Percentiles rank a stretch among this genome's conserved stretches.
Conservation (phyloP, 2,113 vertebrate species). For the Sminthopsis crassicaudata region DNA sequence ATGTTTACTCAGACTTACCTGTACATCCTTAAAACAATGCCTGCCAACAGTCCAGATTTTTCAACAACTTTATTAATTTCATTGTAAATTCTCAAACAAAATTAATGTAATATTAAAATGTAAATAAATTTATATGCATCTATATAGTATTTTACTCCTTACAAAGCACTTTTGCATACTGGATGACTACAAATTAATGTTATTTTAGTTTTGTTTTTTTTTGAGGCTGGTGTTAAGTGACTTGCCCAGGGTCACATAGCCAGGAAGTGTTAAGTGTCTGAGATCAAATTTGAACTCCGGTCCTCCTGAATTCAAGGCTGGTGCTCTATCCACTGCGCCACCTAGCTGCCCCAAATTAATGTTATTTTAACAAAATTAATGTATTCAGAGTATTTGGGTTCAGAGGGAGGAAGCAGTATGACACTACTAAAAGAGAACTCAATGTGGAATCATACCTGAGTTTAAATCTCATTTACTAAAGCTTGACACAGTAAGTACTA, state of each 20-base stretch:
- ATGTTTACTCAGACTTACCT: background rate
- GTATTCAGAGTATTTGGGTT: constrained; percentile 2
- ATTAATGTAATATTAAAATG: background rate
- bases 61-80: background rate
- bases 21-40: background rate
- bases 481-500: background rate
- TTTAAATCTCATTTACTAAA: background rate
- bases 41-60: background rate
- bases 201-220: too few species aligned
- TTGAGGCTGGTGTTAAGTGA: too few species aligned
- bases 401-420: background rate
- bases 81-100: background rate
- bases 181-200: background rate
- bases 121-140: background rate
- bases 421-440: background rate
- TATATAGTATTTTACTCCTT: background rate
- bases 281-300: too few species aligned
- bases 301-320: too few species aligned
- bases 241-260: too few species aligned
- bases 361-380: background rate
- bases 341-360: too few species aligned
- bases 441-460: background rate
- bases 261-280: too few species aligned
- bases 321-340: too few species aligned
- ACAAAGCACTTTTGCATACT: background rate